Evolutionary conservation across 2,113 vertebrate genomes (phyloP).

Genomic region (Psettodes erumei): DNA sequence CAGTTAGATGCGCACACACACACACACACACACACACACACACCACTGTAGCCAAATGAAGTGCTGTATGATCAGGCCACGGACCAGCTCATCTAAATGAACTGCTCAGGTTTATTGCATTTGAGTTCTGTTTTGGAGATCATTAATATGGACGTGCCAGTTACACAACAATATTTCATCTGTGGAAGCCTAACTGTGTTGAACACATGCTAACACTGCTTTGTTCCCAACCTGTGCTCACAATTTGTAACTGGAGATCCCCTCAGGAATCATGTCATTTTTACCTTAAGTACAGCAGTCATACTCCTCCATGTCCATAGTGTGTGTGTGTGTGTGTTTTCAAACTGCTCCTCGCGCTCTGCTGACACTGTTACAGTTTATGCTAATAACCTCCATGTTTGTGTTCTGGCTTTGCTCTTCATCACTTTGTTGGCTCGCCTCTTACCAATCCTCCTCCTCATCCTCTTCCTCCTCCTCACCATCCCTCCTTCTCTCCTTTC

Average conservation of each 20-base stretch:
- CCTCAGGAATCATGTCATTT: neutral
- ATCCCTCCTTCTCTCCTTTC: neutral
- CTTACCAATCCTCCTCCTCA: neutral
- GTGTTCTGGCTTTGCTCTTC: conserved; percentile 15
- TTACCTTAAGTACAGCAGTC: neutral
- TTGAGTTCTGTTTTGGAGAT: no score
- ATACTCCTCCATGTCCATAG: neutral
- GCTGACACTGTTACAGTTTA: conserved; percentile 17
- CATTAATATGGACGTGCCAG: no score
- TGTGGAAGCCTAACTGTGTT: neutral
- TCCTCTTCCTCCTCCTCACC: neutral
- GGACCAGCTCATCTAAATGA: neutral
- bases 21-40: no score
- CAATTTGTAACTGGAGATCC: neutral
- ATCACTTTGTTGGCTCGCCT: conserved; percentile 17
- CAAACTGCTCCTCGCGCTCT: neutral
- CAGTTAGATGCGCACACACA: no score
- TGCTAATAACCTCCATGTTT: conserved; percentile 29
- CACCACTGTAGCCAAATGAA: no score
- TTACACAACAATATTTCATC: neutral
- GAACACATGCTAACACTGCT: no score
- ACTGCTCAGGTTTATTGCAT: no score
- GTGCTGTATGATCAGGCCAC: no score
- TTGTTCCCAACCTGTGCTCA: no score
- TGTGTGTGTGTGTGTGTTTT: conserved; percentile 13